Base-by-base conservation (phyloP, 2,888 invertebrate genomes). In the Leptinotarsa peninsularis region DNA sequence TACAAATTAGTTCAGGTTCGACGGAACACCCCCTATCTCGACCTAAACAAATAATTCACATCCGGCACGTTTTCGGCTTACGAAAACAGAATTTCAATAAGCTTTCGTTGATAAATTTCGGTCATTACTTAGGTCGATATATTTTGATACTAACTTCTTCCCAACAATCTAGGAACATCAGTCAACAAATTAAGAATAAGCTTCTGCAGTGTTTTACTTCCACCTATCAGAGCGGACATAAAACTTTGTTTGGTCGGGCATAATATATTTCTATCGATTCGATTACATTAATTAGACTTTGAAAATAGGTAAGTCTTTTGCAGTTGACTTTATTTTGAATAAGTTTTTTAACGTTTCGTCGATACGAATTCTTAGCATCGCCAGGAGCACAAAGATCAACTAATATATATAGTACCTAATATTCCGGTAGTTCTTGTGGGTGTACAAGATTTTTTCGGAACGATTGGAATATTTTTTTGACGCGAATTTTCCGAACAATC, bases 41-140 rank as follows among this genome's bases (percentile, higher is more conserved):
- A 72, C 86, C 87, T 86, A 86, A 87, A 87, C 86, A 87, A 87
- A 87, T 85, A 87, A 80, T 82, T 81, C 81, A 84, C 86, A 87
- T 86, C 86, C 86, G 86, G 86, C 83, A 83, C 82, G 81, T 81
- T 80, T 82, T 78, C 71, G 77, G 77, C 79, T 78, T 68, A 81
- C 80, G 82, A 75, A 71, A 74, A 70, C 81, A 67, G 83, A 83
- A 83, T 84, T 83, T 83, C 82, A 83, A 84, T 83, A 81, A 83
- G 82, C 79, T 80, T 70, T 77, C 74, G 81, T 80, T 83, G 83
- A 84, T 82, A 82, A 83, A 84, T 84, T 81, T 76, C 54, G 77
- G 79, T 81, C 80, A 81, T 81, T 79, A 81, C 81, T 76, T 70
- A 71, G 77, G 72, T 77, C 78, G 74, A 79, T 79, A 79, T 79